phyloP scores from a whole-genome alignment of 2,113 vertebrate species.

The Edolisoma coerulescens region DNA sequence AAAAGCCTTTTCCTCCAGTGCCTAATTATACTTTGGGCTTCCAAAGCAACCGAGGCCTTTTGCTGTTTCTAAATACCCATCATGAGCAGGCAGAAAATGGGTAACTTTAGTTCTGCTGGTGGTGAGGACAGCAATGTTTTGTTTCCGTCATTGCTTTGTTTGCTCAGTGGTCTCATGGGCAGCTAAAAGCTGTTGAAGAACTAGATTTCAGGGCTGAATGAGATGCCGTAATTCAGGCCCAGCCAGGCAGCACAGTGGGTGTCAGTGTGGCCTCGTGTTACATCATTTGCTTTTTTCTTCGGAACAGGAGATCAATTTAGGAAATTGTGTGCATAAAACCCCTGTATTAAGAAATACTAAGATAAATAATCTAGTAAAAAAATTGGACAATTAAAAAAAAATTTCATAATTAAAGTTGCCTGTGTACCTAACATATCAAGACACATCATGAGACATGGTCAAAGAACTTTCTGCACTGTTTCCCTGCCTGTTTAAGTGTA shows the following conservation, averaged over 20 bases:
- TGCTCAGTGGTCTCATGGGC: background rate
- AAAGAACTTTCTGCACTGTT: background rate
- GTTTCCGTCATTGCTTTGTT: background rate
- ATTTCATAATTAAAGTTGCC: background rate
- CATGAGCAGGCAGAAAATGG: background rate
- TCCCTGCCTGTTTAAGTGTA: background rate
- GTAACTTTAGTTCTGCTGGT: background rate
- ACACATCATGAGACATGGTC: background rate
- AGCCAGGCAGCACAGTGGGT: background rate
- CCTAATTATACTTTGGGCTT: background rate
- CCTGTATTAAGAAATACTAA: background rate
- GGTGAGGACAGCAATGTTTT: accelerated
- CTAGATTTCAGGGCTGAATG: background rate
- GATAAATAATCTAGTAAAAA: background rate
- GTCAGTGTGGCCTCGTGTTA: accelerated
- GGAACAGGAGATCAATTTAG: background rate
- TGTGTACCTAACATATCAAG: background rate
- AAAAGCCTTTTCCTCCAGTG: background rate
- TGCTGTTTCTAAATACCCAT: background rate
- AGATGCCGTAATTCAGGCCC: background rate
- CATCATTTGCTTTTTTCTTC: background rate
- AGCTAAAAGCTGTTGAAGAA: background rate
- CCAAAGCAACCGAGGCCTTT: accelerated
- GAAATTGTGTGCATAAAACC: background rate
- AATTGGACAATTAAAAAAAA: background rate